These are phyloP conservation scores for Prionailurus bengalensis DNA, from an alignment of 2,113 vertebrate genomes.

Conservation along the genomic window DNA sequence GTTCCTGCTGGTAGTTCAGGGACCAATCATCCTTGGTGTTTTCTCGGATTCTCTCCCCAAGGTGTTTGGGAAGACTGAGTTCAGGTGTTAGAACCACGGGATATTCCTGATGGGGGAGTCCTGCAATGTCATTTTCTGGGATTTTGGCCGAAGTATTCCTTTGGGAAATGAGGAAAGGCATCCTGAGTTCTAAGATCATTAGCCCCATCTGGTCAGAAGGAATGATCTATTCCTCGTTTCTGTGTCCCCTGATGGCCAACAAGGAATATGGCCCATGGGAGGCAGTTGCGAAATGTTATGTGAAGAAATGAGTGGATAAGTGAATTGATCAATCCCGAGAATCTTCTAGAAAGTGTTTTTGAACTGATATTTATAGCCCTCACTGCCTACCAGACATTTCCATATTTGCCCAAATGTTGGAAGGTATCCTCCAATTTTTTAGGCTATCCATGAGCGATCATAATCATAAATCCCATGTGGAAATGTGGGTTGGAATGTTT, in stretches of 20 bases:
- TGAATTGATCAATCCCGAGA: not conserved
- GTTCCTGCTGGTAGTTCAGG: not conserved
- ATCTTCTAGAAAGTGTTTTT: slow-evolving; percentile 43
- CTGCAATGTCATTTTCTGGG: not conserved
- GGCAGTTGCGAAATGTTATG: not conserved
- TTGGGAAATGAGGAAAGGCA: not conserved
- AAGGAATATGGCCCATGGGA: not conserved
- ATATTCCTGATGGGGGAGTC: not conserved
- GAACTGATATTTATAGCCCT: slow-evolving; percentile 50
- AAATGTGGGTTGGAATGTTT: slow-evolving; percentile 13
- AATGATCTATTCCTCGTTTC: not conserved
- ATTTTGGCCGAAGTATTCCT: not conserved
- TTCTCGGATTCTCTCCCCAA: not conserved
- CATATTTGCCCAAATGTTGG: not conserved
- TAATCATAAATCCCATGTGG: slow-evolving; percentile 55
- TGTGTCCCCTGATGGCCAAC: not conserved
- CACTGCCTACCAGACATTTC: slow-evolving; percentile 53
- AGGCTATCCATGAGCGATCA: slow-evolving; percentile 47
- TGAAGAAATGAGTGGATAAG: slow-evolving; percentile 8
- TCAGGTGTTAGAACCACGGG: not conserved
- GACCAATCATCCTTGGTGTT: not conserved
- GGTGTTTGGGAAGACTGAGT: not conserved
- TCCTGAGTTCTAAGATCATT: not conserved
- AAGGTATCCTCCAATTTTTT: slow-evolving; percentile 43
- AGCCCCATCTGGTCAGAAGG: not conserved